Percentiles rank a stretch among this genome's conserved stretches.
Conservation (phyloP, 37 sponge, comb jelly and placozoan genomes). For the Bolinopsis microptera region DNA sequence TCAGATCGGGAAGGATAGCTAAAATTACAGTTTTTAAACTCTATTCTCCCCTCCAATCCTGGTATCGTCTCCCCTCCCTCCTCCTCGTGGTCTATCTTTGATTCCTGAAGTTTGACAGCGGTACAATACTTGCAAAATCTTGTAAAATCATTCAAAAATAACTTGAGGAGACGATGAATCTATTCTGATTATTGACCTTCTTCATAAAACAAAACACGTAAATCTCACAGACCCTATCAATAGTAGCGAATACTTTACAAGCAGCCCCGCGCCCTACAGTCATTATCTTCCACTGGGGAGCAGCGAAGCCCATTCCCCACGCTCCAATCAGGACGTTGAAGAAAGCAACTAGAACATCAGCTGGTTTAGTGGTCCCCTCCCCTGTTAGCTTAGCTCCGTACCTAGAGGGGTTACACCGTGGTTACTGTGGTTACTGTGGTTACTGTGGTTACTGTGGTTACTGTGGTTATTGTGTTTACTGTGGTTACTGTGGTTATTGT, state of each 20-base stretch:
- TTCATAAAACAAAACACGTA: too few relatives aligned
- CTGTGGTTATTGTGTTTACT: too few relatives aligned
- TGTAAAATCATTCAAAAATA: too few relatives aligned
- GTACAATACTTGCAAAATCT: too few relatives aligned
- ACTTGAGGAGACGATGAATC: too few relatives aligned
- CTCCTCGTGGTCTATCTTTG: constrained; percentile 72
- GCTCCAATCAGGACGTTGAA: constrained; percentile 75
- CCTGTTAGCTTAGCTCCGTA: not conserved
- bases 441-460: too few relatives aligned
- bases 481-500: too few relatives aligned
- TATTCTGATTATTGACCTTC: too few relatives aligned
- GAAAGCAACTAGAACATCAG: constrained; percentile 68
- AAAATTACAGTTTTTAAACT: constrained; percentile 75
- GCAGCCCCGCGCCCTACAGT: constrained; percentile 76
- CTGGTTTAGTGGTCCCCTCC: not conserved
- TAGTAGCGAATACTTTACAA: constrained; percentile 72
- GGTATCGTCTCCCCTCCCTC: constrained; percentile 72
- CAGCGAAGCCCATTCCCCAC: constrained; percentile 76
- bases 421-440: too few relatives aligned
- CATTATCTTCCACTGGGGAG: constrained; percentile 78
- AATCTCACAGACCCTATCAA: constrained; percentile 79
- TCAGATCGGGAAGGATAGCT: constrained; percentile 84
- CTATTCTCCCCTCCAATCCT: constrained; percentile 71
- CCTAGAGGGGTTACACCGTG: too few relatives aligned
- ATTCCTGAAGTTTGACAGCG: too few relatives aligned